A percentile compares a stretch with the other conserved stretches of the same genome.
phyloP scores from a whole-genome alignment of 2,797 vertebrate genomes.

The Typhlichthys eigenmanni region DNA sequence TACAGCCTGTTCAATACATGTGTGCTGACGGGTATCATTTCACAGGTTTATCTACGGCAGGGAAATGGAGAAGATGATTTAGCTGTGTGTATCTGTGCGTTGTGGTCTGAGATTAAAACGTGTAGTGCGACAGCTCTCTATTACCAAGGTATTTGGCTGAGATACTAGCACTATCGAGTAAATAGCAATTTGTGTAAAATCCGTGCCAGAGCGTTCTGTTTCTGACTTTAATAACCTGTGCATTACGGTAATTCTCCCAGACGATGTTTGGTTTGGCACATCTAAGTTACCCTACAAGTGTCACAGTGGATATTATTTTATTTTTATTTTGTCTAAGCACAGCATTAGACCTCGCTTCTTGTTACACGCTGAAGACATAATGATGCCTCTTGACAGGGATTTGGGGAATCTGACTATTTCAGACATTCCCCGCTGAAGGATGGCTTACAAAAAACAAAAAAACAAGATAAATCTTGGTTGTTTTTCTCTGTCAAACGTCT shows the following conservation, averaged over 20 bases:
- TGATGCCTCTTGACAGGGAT: conserved; percentile 38
- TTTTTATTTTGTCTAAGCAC: conserved; percentile 14
- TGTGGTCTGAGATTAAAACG: conserved; percentile 17
- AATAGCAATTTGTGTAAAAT: conserved; percentile 15
- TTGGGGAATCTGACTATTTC: not conserved
- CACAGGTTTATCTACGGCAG: conserved; percentile 22
- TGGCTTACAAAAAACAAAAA: conserved; percentile 28
- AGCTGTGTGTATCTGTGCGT: not conserved
- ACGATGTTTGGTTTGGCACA: conserved; percentile 33
- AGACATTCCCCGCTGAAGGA: conserved; percentile 17
- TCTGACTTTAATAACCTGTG: conserved; percentile 27
- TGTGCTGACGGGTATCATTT: conserved; percentile 18
- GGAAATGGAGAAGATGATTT: not conserved
- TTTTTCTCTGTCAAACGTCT: conserved; percentile 34
- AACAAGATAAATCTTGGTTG: conserved; percentile 21
- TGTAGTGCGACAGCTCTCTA: conserved; percentile 6
- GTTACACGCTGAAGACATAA: conserved; percentile 21
- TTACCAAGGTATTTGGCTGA: conserved; percentile 18
- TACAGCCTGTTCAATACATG: too few species aligned
- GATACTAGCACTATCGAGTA: conserved; percentile 19
- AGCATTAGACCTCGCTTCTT: conserved; percentile 33
- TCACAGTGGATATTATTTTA: conserved; percentile 34
- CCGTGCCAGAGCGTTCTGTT: conserved; percentile 1
- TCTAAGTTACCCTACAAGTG: conserved; percentile 17
- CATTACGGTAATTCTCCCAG: conserved; percentile 23